Percentiles rank a stretch among this genome's conserved stretches.
These are phyloP conservation scores for Nasonia oneida DNA, from an alignment of 2,888 invertebrate species.

Conservation along the genomic window DNA sequence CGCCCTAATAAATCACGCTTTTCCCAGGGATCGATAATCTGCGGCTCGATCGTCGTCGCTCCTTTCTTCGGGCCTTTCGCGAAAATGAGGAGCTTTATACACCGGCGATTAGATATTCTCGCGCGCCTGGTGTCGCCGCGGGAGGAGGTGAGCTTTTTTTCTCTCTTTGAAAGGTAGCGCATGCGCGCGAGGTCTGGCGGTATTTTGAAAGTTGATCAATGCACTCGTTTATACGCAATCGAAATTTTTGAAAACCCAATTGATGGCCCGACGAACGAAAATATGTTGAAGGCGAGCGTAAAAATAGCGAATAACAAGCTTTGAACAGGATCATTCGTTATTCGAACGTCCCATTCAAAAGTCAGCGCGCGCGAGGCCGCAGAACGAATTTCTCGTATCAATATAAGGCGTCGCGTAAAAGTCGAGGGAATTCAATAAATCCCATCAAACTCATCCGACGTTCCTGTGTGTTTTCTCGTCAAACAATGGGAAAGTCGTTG, in stretches of 20 bases:
- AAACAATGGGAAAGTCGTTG: constrained; percentile 54
- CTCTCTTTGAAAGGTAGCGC: background rate
- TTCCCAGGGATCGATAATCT: constrained; percentile 70
- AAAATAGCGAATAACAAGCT: background rate
- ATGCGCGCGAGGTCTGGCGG: background rate
- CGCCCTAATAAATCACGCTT: constrained; percentile 75
- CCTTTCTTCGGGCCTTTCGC: constrained; percentile 19
- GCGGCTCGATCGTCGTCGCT: constrained; percentile 63
- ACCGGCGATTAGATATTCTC: constrained; percentile 17
- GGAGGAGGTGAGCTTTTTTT: background rate
- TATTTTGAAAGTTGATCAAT: background rate
- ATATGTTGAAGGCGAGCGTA: background rate
- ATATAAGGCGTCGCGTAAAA: background rate
- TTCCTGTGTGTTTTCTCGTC: background rate
- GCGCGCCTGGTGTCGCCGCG: constrained; percentile 3
- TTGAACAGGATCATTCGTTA: background rate
- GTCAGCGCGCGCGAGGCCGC: background rate
- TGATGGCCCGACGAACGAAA: too few species aligned
- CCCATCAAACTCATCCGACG: background rate
- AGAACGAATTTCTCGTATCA: background rate
- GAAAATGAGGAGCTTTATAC: background rate
- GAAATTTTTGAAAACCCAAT: background rate
- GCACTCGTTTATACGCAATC: background rate
- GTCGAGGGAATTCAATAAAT: constrained; percentile 16
- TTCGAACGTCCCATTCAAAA: background rate